Percentiles rank a stretch among this genome's conserved stretches.
phyloP scores from a whole-genome alignment of 2,888 invertebrate genomes.

The Leptinotarsa juncta region DNA sequence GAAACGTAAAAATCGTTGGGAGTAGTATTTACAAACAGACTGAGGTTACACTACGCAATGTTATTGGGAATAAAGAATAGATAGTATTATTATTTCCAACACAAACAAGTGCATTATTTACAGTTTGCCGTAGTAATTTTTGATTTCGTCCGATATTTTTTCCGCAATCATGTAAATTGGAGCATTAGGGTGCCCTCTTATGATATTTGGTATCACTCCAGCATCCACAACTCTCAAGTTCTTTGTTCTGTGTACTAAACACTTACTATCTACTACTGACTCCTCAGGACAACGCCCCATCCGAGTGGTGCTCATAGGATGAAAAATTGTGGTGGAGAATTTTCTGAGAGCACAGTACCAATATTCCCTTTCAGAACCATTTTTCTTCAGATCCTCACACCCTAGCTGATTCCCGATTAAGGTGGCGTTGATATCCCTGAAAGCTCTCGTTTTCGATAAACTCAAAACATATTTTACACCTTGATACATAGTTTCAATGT shows the following conservation, averaged over 20 bases:
- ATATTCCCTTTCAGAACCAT: constrained; percentile 64
- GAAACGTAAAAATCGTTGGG: too few species aligned
- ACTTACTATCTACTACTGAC: constrained; percentile 69
- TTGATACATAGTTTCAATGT: constrained; percentile 75
- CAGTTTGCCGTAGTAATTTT: constrained; percentile 2
- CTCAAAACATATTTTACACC: constrained; percentile 65
- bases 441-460: constrained; percentile 68
- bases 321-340: constrained; percentile 65
- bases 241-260: constrained; percentile 67
- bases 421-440: constrained; percentile 70
- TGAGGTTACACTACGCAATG: too few species aligned
- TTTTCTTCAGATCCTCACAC: constrained; percentile 61
- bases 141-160: constrained; percentile 55
- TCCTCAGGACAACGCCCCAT: constrained; percentile 68
- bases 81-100: neutral
- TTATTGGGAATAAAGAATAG: neutral
- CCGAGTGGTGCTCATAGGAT: constrained; percentile 68
- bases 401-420: constrained; percentile 58
- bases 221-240: constrained; percentile 69
- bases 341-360: constrained; percentile 67
- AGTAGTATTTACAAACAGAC: too few species aligned
- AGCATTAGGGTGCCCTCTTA: constrained; percentile 68
- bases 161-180: constrained; percentile 70
- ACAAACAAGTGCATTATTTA: neutral
- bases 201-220: constrained; percentile 68